A percentile compares a stretch with the other conserved stretches of the same genome.
Conservation (phyloP, 2,888 invertebrate species). For the Athetis lepigone region DNA sequence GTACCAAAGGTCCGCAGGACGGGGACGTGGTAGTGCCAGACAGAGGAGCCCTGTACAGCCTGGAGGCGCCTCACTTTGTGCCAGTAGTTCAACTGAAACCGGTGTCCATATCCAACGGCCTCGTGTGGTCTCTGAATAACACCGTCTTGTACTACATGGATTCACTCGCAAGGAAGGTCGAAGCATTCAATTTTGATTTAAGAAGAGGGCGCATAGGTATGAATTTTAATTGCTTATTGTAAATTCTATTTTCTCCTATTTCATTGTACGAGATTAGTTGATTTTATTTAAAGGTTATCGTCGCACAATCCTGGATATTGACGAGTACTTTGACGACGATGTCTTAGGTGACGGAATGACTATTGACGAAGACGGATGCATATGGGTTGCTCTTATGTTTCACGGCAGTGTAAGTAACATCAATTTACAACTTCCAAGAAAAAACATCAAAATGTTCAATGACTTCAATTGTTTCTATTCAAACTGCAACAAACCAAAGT, state of each 20-base stretch:
- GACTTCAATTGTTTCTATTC: too few species aligned
- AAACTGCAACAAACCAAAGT: too few species aligned
- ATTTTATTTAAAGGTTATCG: conserved; percentile 57
- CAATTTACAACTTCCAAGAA: background rate
- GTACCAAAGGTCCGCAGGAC: conserved; percentile 56
- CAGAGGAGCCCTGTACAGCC: conserved; percentile 70
- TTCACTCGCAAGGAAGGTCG: conserved; percentile 87
- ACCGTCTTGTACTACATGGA: conserved; percentile 93
- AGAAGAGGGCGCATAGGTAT: conserved; percentile 73
- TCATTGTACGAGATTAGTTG: background rate
- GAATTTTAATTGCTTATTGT: conserved; percentile 13
- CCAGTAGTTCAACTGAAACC: conserved; percentile 61
- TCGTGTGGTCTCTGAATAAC: conserved; percentile 90
- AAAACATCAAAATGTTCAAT: too few species aligned
- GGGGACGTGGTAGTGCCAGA: conserved; percentile 47
- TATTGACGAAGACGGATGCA: conserved; percentile 92
- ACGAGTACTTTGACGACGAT: conserved; percentile 65
- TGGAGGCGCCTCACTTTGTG: conserved; percentile 71
- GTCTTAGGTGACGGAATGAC: conserved; percentile 92
- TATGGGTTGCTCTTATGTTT: conserved; percentile 92
- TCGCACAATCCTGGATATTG: conserved; percentile 84
- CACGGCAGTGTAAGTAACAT: conserved; percentile 86
- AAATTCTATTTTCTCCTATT: background rate
- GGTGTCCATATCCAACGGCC: conserved; percentile 92
- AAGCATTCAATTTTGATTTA: conserved; percentile 91